A percentile compares a stretch with the other conserved stretches of the same genome.
phyloP scores from a whole-genome alignment of 2,113 vertebrate genomes.

The Catharus bicknelli region DNA sequence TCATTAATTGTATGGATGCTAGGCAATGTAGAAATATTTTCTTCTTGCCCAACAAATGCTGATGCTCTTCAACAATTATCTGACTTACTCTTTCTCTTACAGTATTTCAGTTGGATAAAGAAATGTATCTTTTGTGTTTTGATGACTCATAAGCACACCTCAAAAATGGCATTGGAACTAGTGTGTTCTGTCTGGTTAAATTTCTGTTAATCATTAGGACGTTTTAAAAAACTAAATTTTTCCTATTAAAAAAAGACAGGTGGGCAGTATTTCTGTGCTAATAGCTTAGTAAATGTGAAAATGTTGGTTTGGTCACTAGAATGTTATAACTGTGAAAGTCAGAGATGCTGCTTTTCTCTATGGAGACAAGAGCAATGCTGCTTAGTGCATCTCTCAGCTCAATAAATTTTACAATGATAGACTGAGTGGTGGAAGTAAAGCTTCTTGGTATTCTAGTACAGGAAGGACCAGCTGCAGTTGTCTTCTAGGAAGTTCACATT shows the following conservation, averaged over 20 bases:
- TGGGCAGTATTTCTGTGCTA: not conserved
- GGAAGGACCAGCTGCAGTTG: not conserved
- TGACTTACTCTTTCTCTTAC: not conserved
- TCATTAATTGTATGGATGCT: not conserved
- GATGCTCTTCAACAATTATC: not conserved
- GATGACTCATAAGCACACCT: not conserved
- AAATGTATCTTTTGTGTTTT: not conserved
- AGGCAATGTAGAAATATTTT: not conserved
- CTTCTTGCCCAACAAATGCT: not conserved
- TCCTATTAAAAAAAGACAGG: accelerated
- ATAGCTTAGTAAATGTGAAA: not conserved
- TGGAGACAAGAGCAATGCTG: accelerated
- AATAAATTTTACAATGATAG: not conserved
- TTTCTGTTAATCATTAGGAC: not conserved
- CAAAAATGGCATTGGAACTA: not conserved
- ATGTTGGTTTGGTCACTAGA: accelerated
- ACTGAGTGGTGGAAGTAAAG: not conserved
- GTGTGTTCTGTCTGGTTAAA: not conserved
- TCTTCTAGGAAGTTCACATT: not conserved
- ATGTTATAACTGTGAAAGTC: not conserved
- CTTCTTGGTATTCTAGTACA: not conserved
- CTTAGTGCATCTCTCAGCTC: not conserved
- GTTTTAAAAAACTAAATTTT: not conserved
- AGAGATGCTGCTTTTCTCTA: not conserved
- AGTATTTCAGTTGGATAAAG: not conserved